Percentiles rank a stretch among this genome's conserved stretches.
Evolutionary conservation across 1,140 invertebrate species (phyloP).

Genomic region (Sarcophaga peregrina): DNA sequence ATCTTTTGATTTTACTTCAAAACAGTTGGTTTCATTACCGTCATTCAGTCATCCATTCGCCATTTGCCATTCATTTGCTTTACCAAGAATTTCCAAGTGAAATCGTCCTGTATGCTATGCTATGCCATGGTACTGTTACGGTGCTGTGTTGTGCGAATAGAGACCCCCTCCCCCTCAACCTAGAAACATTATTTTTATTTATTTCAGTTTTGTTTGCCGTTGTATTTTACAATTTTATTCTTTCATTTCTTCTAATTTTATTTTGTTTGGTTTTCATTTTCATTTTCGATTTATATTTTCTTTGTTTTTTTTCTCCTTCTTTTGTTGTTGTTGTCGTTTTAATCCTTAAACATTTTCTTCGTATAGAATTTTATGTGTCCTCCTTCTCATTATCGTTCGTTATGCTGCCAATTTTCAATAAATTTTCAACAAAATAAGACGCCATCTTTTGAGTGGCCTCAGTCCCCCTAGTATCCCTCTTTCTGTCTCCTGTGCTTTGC

Average conservation of each 20-base stretch:
- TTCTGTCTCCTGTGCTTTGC: neutral
- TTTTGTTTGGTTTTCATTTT: no score
- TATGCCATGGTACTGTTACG: neutral
- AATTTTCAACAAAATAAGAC: constrained; percentile 32
- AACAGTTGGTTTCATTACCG: constrained; percentile 19
- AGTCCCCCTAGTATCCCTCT: neutral
- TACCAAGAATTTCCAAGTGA: no score
- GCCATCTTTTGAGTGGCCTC: constrained; percentile 6
- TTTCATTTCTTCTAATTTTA: neutral
- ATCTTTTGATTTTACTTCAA: neutral
- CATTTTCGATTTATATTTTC: no score
- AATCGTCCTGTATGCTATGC: no score
- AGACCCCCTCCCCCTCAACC: no score
- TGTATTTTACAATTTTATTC: constrained; percentile 2
- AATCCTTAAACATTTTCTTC: constrained; percentile 7
- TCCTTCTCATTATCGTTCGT: constrained; percentile 12
- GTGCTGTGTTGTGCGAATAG: neutral
- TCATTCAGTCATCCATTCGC: neutral
- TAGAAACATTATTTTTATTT: constrained; percentile 39
- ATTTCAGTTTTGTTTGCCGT: constrained; percentile 26
- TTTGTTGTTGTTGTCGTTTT: neutral
- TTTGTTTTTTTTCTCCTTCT: neutral
- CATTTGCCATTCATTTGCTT: no score
- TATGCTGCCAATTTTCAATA: constrained; percentile 42
- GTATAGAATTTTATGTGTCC: neutral